These are phyloP conservation scores for Chionodraco myersi DNA, from an alignment of 2,113 vertebrate genomes.

Conservation along the genomic window DNA sequence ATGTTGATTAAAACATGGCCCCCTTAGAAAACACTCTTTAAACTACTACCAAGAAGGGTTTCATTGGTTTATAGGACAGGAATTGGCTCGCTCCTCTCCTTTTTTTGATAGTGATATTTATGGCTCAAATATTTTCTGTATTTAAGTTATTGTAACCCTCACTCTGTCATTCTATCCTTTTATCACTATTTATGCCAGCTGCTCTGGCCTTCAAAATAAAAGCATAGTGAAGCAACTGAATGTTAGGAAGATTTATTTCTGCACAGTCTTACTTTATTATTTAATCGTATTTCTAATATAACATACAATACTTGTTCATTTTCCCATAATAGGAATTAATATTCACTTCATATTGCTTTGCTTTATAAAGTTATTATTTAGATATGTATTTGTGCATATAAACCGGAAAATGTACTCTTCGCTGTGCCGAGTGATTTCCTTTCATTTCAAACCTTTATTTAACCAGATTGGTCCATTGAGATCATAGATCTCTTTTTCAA, in stretches of 20 bases:
- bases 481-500: no score
- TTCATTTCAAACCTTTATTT: no score
- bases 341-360: neutral
- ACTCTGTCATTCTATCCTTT: neutral
- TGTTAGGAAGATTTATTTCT: neutral
- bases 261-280: neutral
- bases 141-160: neutral
- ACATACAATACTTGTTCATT: neutral
- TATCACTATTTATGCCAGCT: constrained; percentile 9
- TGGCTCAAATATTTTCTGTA: neutral
- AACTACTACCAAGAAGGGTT: neutral
- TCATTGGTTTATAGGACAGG: neutral
- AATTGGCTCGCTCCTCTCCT: neutral
- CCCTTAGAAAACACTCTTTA: neutral
- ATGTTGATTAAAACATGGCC: neutral
- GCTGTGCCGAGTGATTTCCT: no score
- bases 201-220: constrained; percentile 47
- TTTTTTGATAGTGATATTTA: neutral
- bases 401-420: no score
- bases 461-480: no score
- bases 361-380: neutral
- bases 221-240: neutral
- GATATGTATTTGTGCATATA: no score
- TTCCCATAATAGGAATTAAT: neutral
- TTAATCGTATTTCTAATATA: neutral